Evolutionary conservation across 2,888 invertebrate species (phyloP).

Genomic region (Dryocosmus kuriphilus): DNA sequence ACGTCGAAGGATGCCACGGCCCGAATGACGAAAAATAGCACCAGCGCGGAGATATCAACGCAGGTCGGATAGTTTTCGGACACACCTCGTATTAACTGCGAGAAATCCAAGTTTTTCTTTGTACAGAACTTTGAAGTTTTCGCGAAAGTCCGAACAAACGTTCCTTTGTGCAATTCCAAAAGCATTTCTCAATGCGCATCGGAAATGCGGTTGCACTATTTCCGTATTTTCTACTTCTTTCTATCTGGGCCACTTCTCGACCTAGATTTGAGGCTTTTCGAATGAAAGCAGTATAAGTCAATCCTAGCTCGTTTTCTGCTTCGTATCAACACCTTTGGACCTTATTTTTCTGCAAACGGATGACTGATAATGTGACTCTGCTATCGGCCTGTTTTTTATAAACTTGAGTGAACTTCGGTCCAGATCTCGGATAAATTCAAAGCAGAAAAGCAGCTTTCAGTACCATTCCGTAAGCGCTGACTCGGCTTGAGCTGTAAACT

Average conservation of each 20-base stretch:
- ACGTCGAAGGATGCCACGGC: too few species aligned
- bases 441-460: neutral
- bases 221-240: slow-evolving; percentile 37
- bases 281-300: slow-evolving; percentile 20
- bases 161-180: slow-evolving; percentile 14
- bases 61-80: too few species aligned
- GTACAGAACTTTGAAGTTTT: slow-evolving; percentile 28
- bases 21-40: too few species aligned
- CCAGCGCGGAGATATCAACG: too few species aligned
- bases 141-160: slow-evolving; percentile 29
- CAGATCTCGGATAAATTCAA: neutral
- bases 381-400: neutral
- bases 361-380: neutral
- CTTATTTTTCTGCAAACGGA: neutral
- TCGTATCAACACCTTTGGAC: neutral
- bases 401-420: neutral
- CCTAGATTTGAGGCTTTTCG: neutral
- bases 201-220: slow-evolving; percentile 34
- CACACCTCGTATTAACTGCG: slow-evolving; percentile 6
- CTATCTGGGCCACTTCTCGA: slow-evolving; percentile 21
- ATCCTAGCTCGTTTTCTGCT: neutral
- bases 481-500: neutral
- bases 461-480: neutral
- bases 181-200: slow-evolving; percentile 22
- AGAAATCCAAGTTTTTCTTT: slow-evolving; percentile 26